phyloP scores from a whole-genome alignment of 2,113 vertebrate species.

The Brachirus orientalis region DNA sequence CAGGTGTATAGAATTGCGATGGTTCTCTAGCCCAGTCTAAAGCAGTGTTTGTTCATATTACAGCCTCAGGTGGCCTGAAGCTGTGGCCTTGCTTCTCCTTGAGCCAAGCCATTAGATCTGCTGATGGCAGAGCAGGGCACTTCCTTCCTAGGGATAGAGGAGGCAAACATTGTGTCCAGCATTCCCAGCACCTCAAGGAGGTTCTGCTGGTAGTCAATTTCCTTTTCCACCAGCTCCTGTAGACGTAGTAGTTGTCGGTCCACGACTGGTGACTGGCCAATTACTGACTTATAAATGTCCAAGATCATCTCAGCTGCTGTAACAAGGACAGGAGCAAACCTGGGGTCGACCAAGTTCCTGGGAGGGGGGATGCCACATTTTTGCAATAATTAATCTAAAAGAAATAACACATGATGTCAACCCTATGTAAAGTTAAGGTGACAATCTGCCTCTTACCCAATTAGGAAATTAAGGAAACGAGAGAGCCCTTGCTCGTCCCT shows the following conservation, averaged over 20 bases:
- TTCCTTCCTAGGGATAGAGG: conserved; percentile 84
- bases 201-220: conserved; percentile 93
- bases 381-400: not conserved
- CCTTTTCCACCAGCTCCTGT: conserved; percentile 88
- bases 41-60: not conserved
- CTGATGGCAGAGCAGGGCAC: conserved; percentile 38
- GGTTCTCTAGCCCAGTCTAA: not conserved
- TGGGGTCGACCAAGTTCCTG: conserved; percentile 89
- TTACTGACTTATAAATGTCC: conserved; percentile 88
- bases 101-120: conserved; percentile 56
- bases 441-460: conserved; percentile 81
- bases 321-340: conserved; percentile 88
- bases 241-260: conserved; percentile 90
- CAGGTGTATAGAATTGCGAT: conserved; percentile 24
- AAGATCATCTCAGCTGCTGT: conserved; percentile 89
- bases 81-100: conserved; percentile 45
- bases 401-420: not conserved
- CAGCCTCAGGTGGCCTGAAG: conserved; percentile 65
- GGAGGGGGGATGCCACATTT: no score
- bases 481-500: conserved; percentile 89
- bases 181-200: conserved; percentile 94
- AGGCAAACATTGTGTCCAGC: conserved; percentile 95
- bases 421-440: no score
- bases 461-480: conserved; percentile 89
- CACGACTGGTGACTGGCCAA: conserved; percentile 89